A percentile compares a stretch with the other conserved stretches of the same genome.
Conservation (phyloP, 2,113 vertebrate species). For the Carettochelys insculpta region DNA sequence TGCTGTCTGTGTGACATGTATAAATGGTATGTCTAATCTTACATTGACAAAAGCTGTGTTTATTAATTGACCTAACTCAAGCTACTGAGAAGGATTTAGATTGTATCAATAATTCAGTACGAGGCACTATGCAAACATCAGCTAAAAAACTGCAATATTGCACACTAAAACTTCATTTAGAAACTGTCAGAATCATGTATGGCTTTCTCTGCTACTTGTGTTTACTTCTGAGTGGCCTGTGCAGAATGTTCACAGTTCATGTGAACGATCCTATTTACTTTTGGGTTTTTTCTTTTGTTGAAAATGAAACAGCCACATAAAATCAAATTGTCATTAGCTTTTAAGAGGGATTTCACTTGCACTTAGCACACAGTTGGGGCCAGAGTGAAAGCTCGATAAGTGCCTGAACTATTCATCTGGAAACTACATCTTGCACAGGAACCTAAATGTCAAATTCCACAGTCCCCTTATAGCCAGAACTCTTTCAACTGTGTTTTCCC, state of each 20-base stretch:
- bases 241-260: neutral
- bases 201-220: constrained; percentile 22
- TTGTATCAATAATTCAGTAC: constrained; percentile 57
- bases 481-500: neutral
- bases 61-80: neutral
- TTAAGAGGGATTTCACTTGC: constrained; percentile 65
- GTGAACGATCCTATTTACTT: neutral
- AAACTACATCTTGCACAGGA: constrained; percentile 68
- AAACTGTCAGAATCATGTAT: constrained; percentile 64
- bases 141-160: neutral
- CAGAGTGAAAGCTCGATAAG: constrained; percentile 50
- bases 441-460: constrained; percentile 69
- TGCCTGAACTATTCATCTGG: constrained; percentile 62
- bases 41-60: constrained; percentile 45
- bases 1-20: constrained; percentile 54
- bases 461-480: constrained; percentile 39
- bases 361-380: constrained; percentile 64
- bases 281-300: constrained; percentile 3
- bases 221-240: constrained; percentile 10
- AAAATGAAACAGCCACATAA: constrained; percentile 58
- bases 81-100: constrained; percentile 59
- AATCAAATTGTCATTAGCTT: constrained; percentile 55
- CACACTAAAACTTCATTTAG: constrained; percentile 58
- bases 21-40: constrained; percentile 63
- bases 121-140: constrained; percentile 28